A percentile compares a stretch with the other conserved stretches of the same genome.
Conservation (phyloP, 2,888 invertebrate genomes). For the Homarus gammarus region DNA sequence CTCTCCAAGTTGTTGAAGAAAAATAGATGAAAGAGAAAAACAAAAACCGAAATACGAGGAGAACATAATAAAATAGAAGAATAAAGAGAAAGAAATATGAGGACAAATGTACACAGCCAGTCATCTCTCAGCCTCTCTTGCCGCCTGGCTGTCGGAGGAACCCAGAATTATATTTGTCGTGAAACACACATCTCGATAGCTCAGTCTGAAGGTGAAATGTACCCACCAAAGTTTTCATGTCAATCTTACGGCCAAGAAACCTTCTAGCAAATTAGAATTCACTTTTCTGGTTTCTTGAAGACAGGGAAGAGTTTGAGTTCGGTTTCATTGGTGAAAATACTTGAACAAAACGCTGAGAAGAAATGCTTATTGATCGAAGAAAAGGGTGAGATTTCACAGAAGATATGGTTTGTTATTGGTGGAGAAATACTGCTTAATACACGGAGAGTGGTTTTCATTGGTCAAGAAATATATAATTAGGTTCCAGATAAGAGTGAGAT, state of each 20-base stretch:
- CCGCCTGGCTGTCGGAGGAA: slow-evolving; percentile 7
- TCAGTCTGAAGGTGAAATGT: slow-evolving; percentile 60
- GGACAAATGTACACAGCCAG: too few relatives aligned
- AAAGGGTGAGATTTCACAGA: too few relatives aligned
- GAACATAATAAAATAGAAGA: too few relatives aligned
- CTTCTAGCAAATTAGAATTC: slow-evolving; percentile 40
- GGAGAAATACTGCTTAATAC: background rate
- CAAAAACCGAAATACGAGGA: too few relatives aligned
- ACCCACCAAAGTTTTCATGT: slow-evolving; percentile 47
- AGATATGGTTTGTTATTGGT: too few relatives aligned
- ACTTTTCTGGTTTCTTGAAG: slow-evolving; percentile 20
- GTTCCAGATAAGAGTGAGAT: too few relatives aligned
- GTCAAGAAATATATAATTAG: too few relatives aligned
- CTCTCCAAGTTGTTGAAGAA: too few relatives aligned
- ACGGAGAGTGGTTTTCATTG: too few relatives aligned
- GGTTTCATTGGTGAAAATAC: background rate
- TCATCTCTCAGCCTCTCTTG: too few relatives aligned
- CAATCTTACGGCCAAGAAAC: slow-evolving; percentile 20
- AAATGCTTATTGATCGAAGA: background rate
- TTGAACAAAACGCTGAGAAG: background rate
- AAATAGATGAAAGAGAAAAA: too few relatives aligned
- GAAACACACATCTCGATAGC: slow-evolving; percentile 60
- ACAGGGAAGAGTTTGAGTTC: background rate
- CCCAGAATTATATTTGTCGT: slow-evolving; percentile 58
- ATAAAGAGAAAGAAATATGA: too few relatives aligned